Conservation (phyloP, 2,113 vertebrate genomes). For the Oenanthe melanoleuca region DNA sequence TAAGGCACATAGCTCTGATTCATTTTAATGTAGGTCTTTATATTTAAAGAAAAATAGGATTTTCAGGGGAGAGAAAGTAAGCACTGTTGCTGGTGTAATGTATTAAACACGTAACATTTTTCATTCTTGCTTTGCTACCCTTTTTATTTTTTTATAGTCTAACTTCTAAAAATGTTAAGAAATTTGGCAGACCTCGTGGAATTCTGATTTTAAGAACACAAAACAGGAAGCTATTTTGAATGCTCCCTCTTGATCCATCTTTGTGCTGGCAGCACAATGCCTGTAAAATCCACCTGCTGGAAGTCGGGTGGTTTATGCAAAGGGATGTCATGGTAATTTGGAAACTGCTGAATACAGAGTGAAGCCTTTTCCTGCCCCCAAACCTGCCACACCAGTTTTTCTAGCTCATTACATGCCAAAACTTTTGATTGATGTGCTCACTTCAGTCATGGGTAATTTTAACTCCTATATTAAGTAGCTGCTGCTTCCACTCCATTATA, state of each 20-base stretch:
- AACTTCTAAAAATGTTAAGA: slow-evolving; percentile 58
- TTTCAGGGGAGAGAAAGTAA: neutral
- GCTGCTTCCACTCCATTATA: slow-evolving; percentile 83
- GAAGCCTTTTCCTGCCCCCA: slow-evolving; percentile 77
- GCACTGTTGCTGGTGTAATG: neutral
- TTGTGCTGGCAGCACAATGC: slow-evolving; percentile 77
- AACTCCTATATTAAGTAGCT: slow-evolving; percentile 89
- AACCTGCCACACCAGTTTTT: slow-evolving; percentile 75
- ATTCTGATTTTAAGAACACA: slow-evolving; percentile 62
- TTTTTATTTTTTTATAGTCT: neutral
- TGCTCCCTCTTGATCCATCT: slow-evolving; percentile 71
- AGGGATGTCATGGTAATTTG: slow-evolving; percentile 83
- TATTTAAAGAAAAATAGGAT: neutral
- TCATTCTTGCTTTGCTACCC: neutral
- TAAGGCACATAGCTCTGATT: neutral
- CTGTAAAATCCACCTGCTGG: slow-evolving; percentile 87
- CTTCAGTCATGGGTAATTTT: slow-evolving; percentile 93
- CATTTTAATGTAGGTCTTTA: neutral
- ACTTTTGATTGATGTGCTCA: slow-evolving; percentile 91
- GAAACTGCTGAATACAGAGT: slow-evolving; percentile 79
- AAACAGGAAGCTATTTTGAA: slow-evolving; percentile 76
- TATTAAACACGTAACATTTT: neutral
- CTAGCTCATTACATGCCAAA: slow-evolving; percentile 82
- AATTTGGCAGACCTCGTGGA: slow-evolving; percentile 51
- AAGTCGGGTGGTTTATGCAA: slow-evolving; percentile 86